Percentiles rank a stretch among this genome's conserved stretches.
Conservation (phyloP, 2,797 vertebrate species). For the Rhabdophis nuchalis region DNA sequence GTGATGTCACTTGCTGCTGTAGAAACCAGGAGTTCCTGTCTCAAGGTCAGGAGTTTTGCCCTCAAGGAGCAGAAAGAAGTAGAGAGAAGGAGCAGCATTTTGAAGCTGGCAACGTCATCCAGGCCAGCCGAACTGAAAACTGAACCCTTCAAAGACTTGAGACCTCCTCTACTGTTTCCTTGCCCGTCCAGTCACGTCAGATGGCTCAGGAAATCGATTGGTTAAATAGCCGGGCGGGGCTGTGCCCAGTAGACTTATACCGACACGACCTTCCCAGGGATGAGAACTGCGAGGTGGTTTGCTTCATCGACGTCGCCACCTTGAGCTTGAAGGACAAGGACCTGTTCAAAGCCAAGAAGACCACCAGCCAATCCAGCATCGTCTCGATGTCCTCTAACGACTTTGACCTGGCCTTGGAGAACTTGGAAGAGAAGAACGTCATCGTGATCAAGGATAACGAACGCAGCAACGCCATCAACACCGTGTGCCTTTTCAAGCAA, state of each 20-base stretch:
- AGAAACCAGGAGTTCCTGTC: constrained; percentile 35
- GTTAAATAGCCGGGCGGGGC: constrained; percentile 58
- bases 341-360: constrained; percentile 11
- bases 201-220: constrained; percentile 67
- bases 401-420: constrained; percentile 45
- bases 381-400: constrained; percentile 14
- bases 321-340: constrained; percentile 56
- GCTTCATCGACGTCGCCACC: constrained; percentile 59
- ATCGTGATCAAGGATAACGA: constrained; percentile 63
- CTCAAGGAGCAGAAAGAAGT: constrained; percentile 26
- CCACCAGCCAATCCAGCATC: background rate
- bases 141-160: background rate
- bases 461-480: constrained; percentile 55
- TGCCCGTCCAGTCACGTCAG: constrained; percentile 4
- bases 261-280: constrained; percentile 47
- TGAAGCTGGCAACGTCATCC: constrained; percentile 30
- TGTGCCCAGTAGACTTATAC: constrained; percentile 64
- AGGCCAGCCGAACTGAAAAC: constrained; percentile 25
- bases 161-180: background rate
- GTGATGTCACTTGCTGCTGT: constrained; percentile 36
- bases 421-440: constrained; percentile 59
- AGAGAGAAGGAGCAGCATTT: constrained; percentile 32
- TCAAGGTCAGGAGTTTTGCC: background rate
- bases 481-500: constrained; percentile 63
- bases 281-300: constrained; percentile 61